Base-by-base conservation (phyloP, 2,113 vertebrate species). In the Perognathus longimembris region DNA sequence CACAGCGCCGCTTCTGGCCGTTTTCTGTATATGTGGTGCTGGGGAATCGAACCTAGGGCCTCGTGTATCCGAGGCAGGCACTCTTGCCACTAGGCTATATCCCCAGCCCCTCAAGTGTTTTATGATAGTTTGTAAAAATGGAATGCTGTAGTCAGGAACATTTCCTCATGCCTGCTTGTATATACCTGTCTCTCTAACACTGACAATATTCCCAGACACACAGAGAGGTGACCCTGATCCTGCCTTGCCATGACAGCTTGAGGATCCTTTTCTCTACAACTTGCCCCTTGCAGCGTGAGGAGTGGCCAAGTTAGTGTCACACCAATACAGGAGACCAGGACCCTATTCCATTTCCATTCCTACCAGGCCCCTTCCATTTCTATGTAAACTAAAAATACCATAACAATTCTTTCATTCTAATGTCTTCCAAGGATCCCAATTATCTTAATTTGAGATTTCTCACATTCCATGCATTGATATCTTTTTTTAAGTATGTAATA, bases 391-490 rank as follows among this genome's bases (percentile, higher is more conserved):
- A 64, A 36, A 90, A 90, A 69, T 59, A 77, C 32, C 64, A 59
- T n/a, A 38, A 63, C 63, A 77, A 30, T 15, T 14, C 8, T 10
- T 77, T 85, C 71, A 92, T 66, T 81, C 36, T n/a, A 79, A 10
- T 40, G 63, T 74, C 42, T 87, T 78, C 75, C 34, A 82, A 64
- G 66, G 42, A n/a, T 12, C 15, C n/a, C 18, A 78, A 26, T 80
- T 67, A 73, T n/a, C 42, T 7, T 63, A 28, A 79, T 63, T 75
- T 67, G 40, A 6, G 15, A 32, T 79, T 79, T 81, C 11, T 73
- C 82, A 61, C 21, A 67, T 85, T 80, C 84, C 86, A 12, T 77
- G n/a, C 24, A 67, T 71, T 89, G 34, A 67, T 40, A 15, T 88
- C 61, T 88, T 84, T 92, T 54, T 74, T 45, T 20, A n/a, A 67